phyloP scores from a whole-genome alignment of 2,797 vertebrate species.

The Leuciscus waleckii region DNA sequence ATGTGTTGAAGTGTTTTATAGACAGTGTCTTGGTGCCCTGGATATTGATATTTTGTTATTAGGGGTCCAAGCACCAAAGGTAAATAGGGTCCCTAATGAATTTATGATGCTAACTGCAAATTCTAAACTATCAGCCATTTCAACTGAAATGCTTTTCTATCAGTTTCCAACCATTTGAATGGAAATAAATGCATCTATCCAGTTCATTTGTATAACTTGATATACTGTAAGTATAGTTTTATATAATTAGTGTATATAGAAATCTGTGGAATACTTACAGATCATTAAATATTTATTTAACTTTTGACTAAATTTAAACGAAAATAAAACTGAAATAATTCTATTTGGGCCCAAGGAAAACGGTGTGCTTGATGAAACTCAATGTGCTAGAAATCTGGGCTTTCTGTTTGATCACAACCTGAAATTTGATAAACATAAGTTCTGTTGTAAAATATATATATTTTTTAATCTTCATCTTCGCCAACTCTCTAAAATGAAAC shows the following conservation, averaged over 20 bases:
- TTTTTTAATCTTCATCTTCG: too few species aligned
- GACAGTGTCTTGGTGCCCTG: neutral
- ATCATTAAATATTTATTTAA: neutral
- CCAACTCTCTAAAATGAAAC: too few species aligned
- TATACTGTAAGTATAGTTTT: neutral
- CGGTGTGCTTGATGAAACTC: too few species aligned
- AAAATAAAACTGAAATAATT: too few species aligned
- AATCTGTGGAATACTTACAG: neutral
- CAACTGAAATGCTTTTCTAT: neutral
- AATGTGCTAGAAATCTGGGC: too few species aligned
- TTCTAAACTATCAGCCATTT: neutral
- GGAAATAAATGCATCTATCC: neutral
- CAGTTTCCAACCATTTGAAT: neutral
- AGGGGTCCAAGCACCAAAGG: neutral
- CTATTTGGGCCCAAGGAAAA: too few species aligned
- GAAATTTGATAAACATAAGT: too few species aligned
- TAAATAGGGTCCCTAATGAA: neutral
- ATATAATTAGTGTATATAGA: neutral
- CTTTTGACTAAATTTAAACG: too few species aligned
- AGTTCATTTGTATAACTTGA: neutral
- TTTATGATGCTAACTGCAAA: neutral
- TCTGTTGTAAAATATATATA: fast-evolving
- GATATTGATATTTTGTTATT: neutral
- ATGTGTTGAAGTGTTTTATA: neutral
- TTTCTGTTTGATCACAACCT: too few species aligned